Evolutionary conservation across 2,888 invertebrate species (phyloP).

Genomic region (Blera fallax): DNA sequence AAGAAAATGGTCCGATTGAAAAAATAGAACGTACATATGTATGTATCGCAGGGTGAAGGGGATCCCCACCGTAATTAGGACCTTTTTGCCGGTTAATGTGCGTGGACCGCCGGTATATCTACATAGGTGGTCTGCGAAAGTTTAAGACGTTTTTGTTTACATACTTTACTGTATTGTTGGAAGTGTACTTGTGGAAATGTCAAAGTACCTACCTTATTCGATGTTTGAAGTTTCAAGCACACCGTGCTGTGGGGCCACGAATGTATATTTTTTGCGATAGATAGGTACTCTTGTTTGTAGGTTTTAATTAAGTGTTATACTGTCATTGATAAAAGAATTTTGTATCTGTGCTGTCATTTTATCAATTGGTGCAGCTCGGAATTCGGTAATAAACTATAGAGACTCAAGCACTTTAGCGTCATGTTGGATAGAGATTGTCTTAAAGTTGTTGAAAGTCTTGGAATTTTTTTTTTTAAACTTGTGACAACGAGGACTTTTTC

Average conservation of each 20-base stretch:
- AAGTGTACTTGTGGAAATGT: conserved; percentile 25
- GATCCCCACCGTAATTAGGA: conserved; percentile 51
- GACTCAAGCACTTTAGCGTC: too few species aligned
- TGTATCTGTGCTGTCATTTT: not conserved
- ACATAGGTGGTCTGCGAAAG: conserved; percentile 34
- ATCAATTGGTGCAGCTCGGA: too few species aligned
- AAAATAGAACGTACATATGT: not conserved
- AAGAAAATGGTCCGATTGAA: not conserved
- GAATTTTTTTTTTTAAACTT: too few species aligned
- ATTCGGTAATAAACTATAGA: too few species aligned
- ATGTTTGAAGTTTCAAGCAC: not conserved
- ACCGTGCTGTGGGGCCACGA: not conserved
- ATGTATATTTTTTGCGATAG: not conserved
- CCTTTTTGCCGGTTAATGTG: conserved; percentile 10
- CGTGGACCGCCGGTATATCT: not conserved
- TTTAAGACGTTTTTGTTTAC: conserved; percentile 1
- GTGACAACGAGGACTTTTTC: too few species aligned
- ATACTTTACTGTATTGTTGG: conserved; percentile 22
- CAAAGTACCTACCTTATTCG: conserved; percentile 8
- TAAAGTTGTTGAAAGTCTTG: too few species aligned
- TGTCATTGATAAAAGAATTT: too few species aligned
- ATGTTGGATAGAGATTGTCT: too few species aligned
- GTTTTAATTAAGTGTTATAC: not conserved
- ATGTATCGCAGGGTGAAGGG: conserved; percentile 11
- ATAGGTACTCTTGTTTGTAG: not conserved